Conservation (phyloP, 1,140 invertebrate species). For the Oscheius sp. region DNA sequence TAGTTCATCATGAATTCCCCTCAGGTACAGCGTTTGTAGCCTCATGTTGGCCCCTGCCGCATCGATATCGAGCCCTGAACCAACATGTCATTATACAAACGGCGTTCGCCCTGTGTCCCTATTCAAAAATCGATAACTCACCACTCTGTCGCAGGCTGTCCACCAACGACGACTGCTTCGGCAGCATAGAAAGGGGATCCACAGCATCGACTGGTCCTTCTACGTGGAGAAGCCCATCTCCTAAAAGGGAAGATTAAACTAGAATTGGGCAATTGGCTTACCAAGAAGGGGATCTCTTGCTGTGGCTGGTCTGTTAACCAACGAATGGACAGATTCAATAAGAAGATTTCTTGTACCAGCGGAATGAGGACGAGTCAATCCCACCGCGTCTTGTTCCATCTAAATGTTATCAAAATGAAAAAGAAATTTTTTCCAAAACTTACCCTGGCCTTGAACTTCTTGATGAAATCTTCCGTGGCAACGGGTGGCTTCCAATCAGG, state of each 20-base stretch:
- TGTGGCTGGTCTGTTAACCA: neutral
- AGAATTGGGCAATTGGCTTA: neutral
- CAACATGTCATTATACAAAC: neutral
- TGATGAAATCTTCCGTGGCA: conserved; percentile 42
- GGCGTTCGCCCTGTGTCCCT: neutral
- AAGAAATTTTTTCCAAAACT: neutral
- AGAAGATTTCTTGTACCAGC: conserved; percentile 4
- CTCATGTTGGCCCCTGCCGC: conserved; percentile 20
- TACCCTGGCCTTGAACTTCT: conserved; percentile 33
- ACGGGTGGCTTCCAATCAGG: conserved; percentile 55
- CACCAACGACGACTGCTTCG: conserved; percentile 3
- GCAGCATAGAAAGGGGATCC: conserved; percentile 7
- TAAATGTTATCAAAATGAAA: neutral
- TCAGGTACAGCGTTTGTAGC: conserved; percentile 19
- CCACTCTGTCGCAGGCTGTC: conserved; percentile 24
- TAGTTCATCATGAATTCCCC: conserved; percentile 27
- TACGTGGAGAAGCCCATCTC: conserved; percentile 15
- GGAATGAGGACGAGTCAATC: neutral
- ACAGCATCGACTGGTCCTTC: conserved; percentile 7
- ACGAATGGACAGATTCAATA: conserved; percentile 25
- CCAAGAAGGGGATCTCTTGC: neutral
- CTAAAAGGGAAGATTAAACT: neutral
- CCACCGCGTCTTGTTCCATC: neutral
- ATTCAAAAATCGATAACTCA: conserved; percentile 1
- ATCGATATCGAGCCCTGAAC: conserved; percentile 19